Percentiles rank a stretch among this genome's conserved stretches.
These are phyloP conservation scores for Pantelozetes paolii DNA, from an alignment of 2,888 invertebrate genomes.

Conservation along the genomic window DNA sequence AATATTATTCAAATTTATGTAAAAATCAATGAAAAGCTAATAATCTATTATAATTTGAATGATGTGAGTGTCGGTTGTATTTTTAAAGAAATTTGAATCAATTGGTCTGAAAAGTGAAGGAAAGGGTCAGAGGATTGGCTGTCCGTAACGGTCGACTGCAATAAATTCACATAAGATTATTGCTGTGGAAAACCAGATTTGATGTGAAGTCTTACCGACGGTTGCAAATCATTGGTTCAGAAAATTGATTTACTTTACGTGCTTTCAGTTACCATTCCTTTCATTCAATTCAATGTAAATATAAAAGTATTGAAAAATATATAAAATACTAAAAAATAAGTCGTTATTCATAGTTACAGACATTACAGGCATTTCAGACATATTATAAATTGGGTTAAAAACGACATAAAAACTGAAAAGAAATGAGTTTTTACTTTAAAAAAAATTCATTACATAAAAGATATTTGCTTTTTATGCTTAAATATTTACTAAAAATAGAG, in stretches of 20 bases:
- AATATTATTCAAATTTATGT: neutral
- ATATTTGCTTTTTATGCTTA: neutral
- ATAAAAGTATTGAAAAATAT: neutral
- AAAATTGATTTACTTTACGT: constrained; percentile 31
- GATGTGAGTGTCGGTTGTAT: neutral
- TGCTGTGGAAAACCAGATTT: constrained; percentile 30
- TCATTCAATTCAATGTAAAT: neutral
- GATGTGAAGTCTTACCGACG: neutral
- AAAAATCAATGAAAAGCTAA: neutral
- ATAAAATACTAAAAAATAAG: neutral
- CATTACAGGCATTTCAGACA: neutral
- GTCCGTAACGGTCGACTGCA: neutral
- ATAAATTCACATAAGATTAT: constrained; percentile 21
- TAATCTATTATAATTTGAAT: neutral
- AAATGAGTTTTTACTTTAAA: neutral
- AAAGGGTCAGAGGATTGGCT: neutral
- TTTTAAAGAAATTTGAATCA: neutral
- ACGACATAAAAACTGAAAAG: neutral
- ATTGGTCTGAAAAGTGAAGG: neutral
- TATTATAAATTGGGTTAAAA: neutral
- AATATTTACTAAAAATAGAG: neutral
- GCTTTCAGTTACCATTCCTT: neutral
- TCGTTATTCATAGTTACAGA: constrained; percentile 6
- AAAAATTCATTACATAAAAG: neutral
- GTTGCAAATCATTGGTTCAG: constrained; percentile 30